A percentile compares a stretch with the other conserved stretches of the same genome.
Evolutionary conservation across 2,888 invertebrate species (phyloP).

Genomic region (Euzetes globulus): DNA sequence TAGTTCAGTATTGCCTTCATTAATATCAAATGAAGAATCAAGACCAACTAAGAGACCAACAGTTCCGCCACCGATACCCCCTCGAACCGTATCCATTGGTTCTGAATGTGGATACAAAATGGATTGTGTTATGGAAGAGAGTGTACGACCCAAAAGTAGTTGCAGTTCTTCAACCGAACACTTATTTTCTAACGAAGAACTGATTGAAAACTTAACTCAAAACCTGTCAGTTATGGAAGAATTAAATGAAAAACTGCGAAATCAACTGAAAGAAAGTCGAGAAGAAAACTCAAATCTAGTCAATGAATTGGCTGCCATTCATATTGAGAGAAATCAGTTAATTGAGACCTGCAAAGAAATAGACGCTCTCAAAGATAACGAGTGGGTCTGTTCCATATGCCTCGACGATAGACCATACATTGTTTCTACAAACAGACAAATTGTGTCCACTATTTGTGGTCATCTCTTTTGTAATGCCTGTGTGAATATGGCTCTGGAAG

Average conservation of each 20-base stretch:
- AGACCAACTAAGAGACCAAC: not conserved
- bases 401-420: not conserved
- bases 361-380: conserved; percentile 14
- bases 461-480: conserved; percentile 4
- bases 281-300: not conserved
- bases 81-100: not conserved
- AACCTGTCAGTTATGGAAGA: conserved; percentile 17
- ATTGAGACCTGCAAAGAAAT: conserved; percentile 6
- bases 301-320: conserved; percentile 22
- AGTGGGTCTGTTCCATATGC: conserved; percentile 2
- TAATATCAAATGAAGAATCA: not conserved
- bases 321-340: conserved; percentile 13
- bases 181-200: conserved; percentile 6
- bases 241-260: not conserved
- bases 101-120: not conserved
- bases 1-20: not conserved
- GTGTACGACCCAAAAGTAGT: not conserved
- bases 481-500: not conserved
- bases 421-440: not conserved
- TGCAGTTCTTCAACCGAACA: not conserved
- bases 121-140: not conserved
- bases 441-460: conserved; percentile 15
- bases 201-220: conserved; percentile 12
- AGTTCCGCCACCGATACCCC: conserved; percentile 16
- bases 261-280: not conserved